phyloP scores from a whole-genome alignment of 2,888 invertebrate species.

The Lasius fuliginosus region DNA sequence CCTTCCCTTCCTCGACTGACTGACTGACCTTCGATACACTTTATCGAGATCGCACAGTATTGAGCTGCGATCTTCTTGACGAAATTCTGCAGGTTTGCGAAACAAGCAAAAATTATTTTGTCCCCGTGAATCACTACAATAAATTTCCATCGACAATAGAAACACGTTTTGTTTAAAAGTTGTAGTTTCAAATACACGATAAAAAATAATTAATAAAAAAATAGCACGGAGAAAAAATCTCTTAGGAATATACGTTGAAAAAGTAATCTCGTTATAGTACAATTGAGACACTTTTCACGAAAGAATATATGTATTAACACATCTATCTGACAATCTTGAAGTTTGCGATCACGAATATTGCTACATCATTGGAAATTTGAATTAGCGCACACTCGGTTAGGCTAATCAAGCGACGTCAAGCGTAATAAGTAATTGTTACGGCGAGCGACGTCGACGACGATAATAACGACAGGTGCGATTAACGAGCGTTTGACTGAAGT shows the following conservation, averaged over 20 bases:
- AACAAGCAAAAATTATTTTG: not conserved
- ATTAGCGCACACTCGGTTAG: not conserved
- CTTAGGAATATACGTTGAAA: not conserved
- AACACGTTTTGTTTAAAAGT: no score
- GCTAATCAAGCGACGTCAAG: slow-evolving; percentile 33
- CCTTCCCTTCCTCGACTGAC: slow-evolving; percentile 9
- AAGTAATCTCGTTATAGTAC: not conserved
- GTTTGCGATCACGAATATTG: not conserved
- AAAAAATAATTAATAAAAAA: not conserved
- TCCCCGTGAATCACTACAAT: not conserved
- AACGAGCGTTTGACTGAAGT: slow-evolving; percentile 83
- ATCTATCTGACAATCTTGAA: not conserved
- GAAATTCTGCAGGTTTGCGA: not conserved
- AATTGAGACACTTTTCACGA: not conserved
- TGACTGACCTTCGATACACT: slow-evolving; percentile 35
- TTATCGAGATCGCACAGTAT: not conserved
- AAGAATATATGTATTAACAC: not conserved
- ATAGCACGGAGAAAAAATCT: not conserved
- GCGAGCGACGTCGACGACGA: slow-evolving; percentile 64
- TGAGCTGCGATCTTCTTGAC: not conserved
- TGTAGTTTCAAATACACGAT: not conserved
- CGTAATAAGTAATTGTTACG: slow-evolving; percentile 46
- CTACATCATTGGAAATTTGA: not conserved
- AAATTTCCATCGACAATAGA: not conserved
- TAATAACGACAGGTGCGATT: slow-evolving; percentile 82